Evolutionary conservation across 2,113 vertebrate genomes (phyloP).

Genomic region (Oncorhynchus keta): DNA sequence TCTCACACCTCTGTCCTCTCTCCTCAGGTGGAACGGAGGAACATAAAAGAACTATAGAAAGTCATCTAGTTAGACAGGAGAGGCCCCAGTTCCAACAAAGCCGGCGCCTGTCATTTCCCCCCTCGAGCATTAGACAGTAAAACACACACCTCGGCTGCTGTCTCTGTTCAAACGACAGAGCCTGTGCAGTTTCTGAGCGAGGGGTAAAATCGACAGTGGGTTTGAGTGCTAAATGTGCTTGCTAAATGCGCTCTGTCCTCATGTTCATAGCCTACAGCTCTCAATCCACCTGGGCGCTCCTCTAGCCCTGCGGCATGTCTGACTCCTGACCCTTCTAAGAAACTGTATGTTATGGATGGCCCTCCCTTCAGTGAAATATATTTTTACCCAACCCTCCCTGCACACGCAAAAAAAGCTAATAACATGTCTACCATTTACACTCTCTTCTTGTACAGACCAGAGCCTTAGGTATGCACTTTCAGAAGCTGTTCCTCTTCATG

Average conservation of each 20-base stretch:
- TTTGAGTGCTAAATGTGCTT: not conserved
- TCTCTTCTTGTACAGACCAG: too few relatives aligned
- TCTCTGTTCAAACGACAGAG: conserved; percentile 16
- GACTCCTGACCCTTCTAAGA: conserved; percentile 53
- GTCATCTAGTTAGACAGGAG: not conserved
- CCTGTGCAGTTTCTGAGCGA: conserved; percentile 30
- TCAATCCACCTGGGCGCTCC: conserved; percentile 34
- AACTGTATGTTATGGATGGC: too few relatives aligned
- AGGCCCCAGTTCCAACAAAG: not conserved
- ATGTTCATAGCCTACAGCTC: conserved; percentile 39
- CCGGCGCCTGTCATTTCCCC: not conserved
- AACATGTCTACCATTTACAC: too few relatives aligned
- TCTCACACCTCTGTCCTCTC: conserved; percentile 22
- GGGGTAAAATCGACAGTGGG: conserved; percentile 60
- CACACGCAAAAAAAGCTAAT: too few relatives aligned
- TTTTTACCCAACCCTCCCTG: too few relatives aligned
- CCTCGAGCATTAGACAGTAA: conserved; percentile 21
- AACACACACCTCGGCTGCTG: not conserved
- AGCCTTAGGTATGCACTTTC: too few relatives aligned
- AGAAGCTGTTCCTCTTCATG: too few relatives aligned
- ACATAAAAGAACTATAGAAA: not conserved
- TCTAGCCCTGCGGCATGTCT: conserved; percentile 47
- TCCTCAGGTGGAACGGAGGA: conserved; percentile 38
- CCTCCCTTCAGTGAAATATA: too few relatives aligned
- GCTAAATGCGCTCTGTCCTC: not conserved